These are phyloP conservation scores for Xenopus borealis DNA, from an alignment of 2,113 vertebrate genomes.

Conservation along the genomic window DNA sequence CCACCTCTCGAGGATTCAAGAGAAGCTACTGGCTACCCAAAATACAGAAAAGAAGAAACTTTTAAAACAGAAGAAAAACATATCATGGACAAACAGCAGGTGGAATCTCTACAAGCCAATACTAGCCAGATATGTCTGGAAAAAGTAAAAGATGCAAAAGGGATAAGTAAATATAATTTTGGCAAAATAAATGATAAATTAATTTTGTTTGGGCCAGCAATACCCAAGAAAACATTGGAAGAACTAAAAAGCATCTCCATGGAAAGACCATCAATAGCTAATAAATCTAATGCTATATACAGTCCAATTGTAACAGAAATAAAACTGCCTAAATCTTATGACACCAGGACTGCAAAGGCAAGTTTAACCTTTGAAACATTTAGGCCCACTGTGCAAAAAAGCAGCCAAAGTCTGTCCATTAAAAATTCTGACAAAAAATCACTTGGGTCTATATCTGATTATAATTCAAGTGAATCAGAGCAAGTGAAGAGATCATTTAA, in stretches of 20 bases:
- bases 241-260: conserved; percentile 71
- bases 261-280: conserved; percentile 56
- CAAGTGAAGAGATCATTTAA: conserved; percentile 26
- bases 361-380: conserved; percentile 61
- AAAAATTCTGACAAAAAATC: conserved; percentile 31
- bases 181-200: accelerated
- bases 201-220: conserved; percentile 19
- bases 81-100: background rate
- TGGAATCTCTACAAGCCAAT: background rate
- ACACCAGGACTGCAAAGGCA: conserved; percentile 55
- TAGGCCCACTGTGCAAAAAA: conserved; percentile 58
- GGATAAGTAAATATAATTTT: background rate
- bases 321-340: conserved; percentile 44
- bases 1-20: background rate
- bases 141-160: background rate
- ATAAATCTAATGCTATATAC: conserved; percentile 42
- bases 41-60: conserved; percentile 6
- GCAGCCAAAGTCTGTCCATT: conserved; percentile 42
- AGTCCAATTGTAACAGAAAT: conserved; percentile 49
- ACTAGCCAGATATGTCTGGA: background rate
- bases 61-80: conserved; percentile 19
- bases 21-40: background rate
- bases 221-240: conserved; percentile 67
- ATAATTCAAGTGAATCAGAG: conserved; percentile 33
- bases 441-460: conserved; percentile 14